Percentiles rank a stretch among this genome's conserved stretches.
phyloP scores from a whole-genome alignment of 1,140 invertebrate species.

The Globodera ellingtonae region DNA sequence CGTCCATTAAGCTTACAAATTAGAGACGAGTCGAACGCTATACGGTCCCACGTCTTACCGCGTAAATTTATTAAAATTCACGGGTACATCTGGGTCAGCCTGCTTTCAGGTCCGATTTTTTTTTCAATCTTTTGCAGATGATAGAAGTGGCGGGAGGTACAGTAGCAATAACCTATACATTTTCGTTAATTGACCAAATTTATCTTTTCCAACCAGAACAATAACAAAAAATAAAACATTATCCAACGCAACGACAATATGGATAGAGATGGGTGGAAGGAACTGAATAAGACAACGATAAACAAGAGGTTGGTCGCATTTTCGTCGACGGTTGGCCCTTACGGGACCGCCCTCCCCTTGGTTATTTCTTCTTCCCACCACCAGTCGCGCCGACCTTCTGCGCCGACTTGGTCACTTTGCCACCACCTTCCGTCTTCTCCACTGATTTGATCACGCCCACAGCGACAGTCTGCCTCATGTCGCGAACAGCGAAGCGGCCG shows the following conservation, averaged over 20 bases:
- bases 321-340: not conserved
- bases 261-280: not conserved
- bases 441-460: slow-evolving; percentile 88
- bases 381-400: slow-evolving; percentile 32
- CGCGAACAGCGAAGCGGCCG: slow-evolving; percentile 95
- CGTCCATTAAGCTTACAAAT: too few relatives aligned
- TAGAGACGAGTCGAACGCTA: too few relatives aligned
- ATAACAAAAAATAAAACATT: not conserved
- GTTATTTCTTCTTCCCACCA: slow-evolving; percentile 35
- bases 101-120: not conserved
- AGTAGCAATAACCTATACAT: too few relatives aligned
- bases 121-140: not conserved
- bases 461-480: slow-evolving; percentile 98
- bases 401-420: slow-evolving; percentile 48
- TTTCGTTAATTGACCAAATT: not conserved
- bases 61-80: too few relatives aligned
- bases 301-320: not conserved
- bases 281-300: not conserved
- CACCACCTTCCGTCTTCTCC: slow-evolving; percentile 47
- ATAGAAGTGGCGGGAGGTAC: too few relatives aligned
- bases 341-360: not conserved
- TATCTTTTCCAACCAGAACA: not conserved
- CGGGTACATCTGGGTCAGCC: too few relatives aligned
- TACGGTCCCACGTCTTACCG: too few relatives aligned
- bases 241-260: slow-evolving; percentile 17